Conservation (phyloP, 2,888 invertebrate species). For the Oeneis ivallda region DNA sequence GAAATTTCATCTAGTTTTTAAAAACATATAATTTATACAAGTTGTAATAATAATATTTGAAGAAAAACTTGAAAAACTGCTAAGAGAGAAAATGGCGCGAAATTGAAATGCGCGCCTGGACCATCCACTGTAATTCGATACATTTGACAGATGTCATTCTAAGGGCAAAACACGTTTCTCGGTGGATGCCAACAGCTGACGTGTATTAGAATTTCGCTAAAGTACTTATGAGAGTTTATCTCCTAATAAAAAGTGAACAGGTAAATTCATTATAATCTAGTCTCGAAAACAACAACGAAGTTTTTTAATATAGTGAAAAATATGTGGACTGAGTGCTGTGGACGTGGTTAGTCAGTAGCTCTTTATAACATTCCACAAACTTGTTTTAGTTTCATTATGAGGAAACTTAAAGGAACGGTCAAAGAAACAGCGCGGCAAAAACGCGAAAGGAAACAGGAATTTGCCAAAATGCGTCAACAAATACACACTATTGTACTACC, state of each 20-base stretch:
- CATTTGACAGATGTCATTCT: too few species aligned
- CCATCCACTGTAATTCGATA: too few species aligned
- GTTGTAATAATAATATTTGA: too few species aligned
- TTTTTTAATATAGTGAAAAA: neutral
- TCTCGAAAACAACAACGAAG: neutral
- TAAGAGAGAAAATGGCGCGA: too few species aligned
- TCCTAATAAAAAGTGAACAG: neutral
- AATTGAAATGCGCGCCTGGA: too few species aligned
- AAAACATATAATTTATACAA: too few species aligned
- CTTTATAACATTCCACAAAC: constrained; percentile 16
- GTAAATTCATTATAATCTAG: neutral
- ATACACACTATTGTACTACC: constrained; percentile 90
- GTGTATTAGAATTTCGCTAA: constrained; percentile 1
- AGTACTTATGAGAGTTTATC: neutral
- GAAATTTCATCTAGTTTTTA: too few species aligned
- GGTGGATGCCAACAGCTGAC: neutral
- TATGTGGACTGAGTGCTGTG: neutral
- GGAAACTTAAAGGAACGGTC: constrained; percentile 89
- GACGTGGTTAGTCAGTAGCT: neutral
- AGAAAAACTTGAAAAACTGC: too few species aligned
- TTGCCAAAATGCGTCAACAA: constrained; percentile 88
- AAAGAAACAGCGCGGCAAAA: constrained; percentile 93
- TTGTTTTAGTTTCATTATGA: constrained; percentile 80
- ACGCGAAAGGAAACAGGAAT: constrained; percentile 92
- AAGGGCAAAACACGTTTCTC: too few species aligned